Conservation (phyloP, 2,797 vertebrate genomes). For the Danio aesculapii region DNA sequence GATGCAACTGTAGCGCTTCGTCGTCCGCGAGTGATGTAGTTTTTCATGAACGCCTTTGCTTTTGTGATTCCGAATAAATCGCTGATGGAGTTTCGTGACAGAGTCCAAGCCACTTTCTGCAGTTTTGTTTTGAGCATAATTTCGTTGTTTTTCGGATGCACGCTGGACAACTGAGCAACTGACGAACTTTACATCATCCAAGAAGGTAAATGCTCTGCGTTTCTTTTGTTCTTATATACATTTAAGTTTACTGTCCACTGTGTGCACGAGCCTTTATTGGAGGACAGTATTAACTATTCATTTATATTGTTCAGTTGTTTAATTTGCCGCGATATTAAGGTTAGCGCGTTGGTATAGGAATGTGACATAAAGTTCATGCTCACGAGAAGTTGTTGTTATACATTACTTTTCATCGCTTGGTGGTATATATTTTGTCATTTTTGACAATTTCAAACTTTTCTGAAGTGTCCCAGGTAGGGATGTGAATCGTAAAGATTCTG, state of each 20-base stretch:
- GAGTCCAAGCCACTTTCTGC: conserved; percentile 3
- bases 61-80: background rate
- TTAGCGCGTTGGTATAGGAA: background rate
- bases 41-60: background rate
- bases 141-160: conserved; percentile 27
- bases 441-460: conserved; percentile 9
- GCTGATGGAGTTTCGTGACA: conserved; percentile 42
- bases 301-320: background rate
- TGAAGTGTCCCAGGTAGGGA: conserved; percentile 32
- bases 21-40: conserved; percentile 68
- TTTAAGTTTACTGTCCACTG: background rate
- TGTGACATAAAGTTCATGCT: background rate
- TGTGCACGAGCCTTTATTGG: background rate
- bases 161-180: conserved; percentile 24
- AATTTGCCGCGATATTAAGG: background rate
- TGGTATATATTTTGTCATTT: background rate
- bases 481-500: background rate
- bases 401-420: background rate
- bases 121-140: background rate
- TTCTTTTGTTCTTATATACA: background rate
- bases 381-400: background rate
- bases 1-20: conserved; percentile 60
- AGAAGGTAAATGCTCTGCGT: conserved; percentile 6
- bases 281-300: background rate
- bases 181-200: conserved; percentile 22